Base-by-base conservation (phyloP, 2,797 vertebrate species). In the Xiphophorus birchmanni region DNA sequence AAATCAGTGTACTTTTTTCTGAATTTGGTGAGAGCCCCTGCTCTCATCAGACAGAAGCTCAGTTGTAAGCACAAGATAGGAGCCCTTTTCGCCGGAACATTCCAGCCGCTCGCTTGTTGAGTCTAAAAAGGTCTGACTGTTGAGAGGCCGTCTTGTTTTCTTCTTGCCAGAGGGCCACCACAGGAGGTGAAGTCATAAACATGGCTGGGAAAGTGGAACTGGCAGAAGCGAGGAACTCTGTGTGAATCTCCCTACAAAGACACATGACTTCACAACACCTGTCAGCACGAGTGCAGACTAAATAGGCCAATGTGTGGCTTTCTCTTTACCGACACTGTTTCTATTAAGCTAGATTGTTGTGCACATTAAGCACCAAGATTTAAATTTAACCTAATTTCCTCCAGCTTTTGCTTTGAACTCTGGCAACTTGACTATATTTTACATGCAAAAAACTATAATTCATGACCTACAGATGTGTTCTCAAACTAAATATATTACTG, bases 131-230 rank as follows among this genome's bases (percentile, higher is more conserved):
- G 83, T 78, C 80, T 83, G 88, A 85, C 89, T 90, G 88, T 89
- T 94, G 91, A 92, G 91, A 94, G 88, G 86, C 89, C 45, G 88
- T 82, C 91, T 92, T 94, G 93, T 96, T 94, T 95, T 92, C 90
- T 78, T 83, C 75, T 90, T 84, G 90, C 91, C 91, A 32, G 83
- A 94, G 92, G 94, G 91, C 89, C 92, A 84, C 92, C 74, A 79
- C 93, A 89, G 93, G 94, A 94, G 93, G 91, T 96, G 95, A 95
- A 92, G 92, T 96, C 95, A 96, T 95, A 91, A 92, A 91, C 90
- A 91, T 89, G 91, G 92, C 90, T 93, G 89, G 87, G 88, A 94
- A 92, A 90, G 88, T 90, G 84, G 90, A 94, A 90, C 91, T 79
- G 89, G 84, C 86, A 85, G 90, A 79, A 93, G 92, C 80, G 80